Evolutionary conservation across 2,113 vertebrate species (phyloP).

Genomic region (Sciurus niger): DNA sequence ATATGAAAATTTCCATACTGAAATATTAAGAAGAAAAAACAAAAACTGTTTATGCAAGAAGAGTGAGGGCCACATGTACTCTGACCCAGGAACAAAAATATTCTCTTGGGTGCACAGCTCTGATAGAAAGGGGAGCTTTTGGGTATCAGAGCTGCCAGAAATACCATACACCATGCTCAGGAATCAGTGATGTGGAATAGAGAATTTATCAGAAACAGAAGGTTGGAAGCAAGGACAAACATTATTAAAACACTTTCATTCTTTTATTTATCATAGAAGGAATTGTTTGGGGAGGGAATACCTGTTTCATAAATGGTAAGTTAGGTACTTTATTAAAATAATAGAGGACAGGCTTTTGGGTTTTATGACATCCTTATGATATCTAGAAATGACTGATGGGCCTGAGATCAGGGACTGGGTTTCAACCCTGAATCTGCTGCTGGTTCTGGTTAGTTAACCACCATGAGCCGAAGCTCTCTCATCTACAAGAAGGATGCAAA

Average conservation of each 20-base stretch:
- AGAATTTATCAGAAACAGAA: neutral
- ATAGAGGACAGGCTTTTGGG: neutral
- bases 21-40: conserved; percentile 36
- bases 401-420: neutral
- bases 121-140: too few species aligned
- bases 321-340: neutral
- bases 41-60: neutral
- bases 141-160: neutral
- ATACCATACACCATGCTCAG: neutral
- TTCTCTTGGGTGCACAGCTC: neutral
- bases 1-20: neutral
- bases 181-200: neutral
- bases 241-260: neutral
- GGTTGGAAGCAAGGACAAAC: neutral
- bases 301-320: conserved; percentile 36
- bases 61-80: neutral
- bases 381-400: neutral
- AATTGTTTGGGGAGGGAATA: neutral
- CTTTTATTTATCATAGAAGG: neutral
- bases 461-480: neutral
- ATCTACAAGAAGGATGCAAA: neutral
- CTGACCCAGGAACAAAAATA: neutral
- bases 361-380: neutral
- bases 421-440: neutral
- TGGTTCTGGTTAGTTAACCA: neutral